phyloP scores from a whole-genome alignment of 2,888 invertebrate genomes.

The Panopea generosa region DNA sequence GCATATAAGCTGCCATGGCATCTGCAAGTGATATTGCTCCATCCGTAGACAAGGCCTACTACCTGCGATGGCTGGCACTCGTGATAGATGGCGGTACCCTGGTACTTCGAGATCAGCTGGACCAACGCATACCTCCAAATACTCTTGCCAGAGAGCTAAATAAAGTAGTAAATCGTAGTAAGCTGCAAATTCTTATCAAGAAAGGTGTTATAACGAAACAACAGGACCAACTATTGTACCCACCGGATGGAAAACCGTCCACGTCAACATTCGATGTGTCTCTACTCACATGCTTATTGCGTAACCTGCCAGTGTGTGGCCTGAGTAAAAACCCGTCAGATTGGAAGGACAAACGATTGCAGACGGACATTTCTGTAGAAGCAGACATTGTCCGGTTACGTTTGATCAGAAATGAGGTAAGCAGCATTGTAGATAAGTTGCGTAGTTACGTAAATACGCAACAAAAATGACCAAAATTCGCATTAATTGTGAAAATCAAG shows the following conservation, averaged over 20 bases:
- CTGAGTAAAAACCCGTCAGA: too few relatives aligned
- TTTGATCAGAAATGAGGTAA: too few relatives aligned
- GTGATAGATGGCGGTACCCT: constrained; percentile 32
- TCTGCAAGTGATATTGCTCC: constrained; percentile 5
- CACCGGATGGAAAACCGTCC: constrained; percentile 1
- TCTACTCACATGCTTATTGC: constrained; percentile 23
- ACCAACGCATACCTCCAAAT: neutral
- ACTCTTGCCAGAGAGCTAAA: constrained; percentile 9
- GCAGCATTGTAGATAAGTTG: too few relatives aligned
- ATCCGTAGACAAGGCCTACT: constrained; percentile 19
- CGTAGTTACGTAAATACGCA: too few relatives aligned
- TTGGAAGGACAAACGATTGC: too few relatives aligned
- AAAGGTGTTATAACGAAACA: constrained; percentile 1
- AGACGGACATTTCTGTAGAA: too few relatives aligned
- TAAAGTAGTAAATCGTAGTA: neutral
- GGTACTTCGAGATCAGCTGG: constrained; percentile 13
- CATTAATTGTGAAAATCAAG: too few relatives aligned
- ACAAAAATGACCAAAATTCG: too few relatives aligned
- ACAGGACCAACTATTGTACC: constrained; percentile 15
- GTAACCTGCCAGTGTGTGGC: too few relatives aligned
- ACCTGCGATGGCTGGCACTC: constrained; percentile 10
- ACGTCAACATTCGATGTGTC: constrained; percentile 23
- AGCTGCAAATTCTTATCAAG: neutral
- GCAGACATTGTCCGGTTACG: too few relatives aligned
- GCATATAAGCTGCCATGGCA: too few relatives aligned